phyloP scores from a whole-genome alignment of 2,113 vertebrate genomes.

The Melierax canorus region DNA sequence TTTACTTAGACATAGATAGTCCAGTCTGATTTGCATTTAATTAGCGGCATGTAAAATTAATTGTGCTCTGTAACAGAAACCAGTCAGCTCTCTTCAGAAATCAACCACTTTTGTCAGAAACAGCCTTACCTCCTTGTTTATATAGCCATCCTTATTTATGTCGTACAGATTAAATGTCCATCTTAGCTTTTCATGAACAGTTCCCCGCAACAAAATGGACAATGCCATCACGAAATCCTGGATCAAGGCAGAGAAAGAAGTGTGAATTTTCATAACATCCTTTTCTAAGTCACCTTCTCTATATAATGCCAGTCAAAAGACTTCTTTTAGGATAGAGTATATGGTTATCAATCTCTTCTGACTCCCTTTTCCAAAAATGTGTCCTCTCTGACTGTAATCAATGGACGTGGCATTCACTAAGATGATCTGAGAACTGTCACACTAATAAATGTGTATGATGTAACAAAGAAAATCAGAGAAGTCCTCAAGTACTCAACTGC shows the following conservation, averaged over 20 bases:
- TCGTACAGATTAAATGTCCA: slow-evolving; percentile 98
- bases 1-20: not conserved
- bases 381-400: not conserved
- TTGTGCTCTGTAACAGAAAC: not conserved
- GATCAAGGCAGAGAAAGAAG: not conserved
- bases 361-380: not conserved
- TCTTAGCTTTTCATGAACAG: slow-evolving; percentile 90
- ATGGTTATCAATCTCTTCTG: not conserved
- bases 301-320: not conserved
- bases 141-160: slow-evolving; percentile 95
- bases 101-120: not conserved
- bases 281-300: not conserved
- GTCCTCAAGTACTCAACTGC: not conserved
- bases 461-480: not conserved
- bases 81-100: not conserved
- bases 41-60: not conserved
- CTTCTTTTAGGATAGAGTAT: not conserved
- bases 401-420: fast-evolving
- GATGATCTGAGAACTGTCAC: not conserved
- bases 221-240: slow-evolving; percentile 95
- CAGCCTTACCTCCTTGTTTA: slow-evolving; percentile 90
- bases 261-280: not conserved
- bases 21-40: not conserved
- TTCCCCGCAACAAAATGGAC: slow-evolving; percentile 89
- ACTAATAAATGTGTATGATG: not conserved